Conservation (phyloP, 2,113 vertebrate species). For the Amia ocellicauda region DNA sequence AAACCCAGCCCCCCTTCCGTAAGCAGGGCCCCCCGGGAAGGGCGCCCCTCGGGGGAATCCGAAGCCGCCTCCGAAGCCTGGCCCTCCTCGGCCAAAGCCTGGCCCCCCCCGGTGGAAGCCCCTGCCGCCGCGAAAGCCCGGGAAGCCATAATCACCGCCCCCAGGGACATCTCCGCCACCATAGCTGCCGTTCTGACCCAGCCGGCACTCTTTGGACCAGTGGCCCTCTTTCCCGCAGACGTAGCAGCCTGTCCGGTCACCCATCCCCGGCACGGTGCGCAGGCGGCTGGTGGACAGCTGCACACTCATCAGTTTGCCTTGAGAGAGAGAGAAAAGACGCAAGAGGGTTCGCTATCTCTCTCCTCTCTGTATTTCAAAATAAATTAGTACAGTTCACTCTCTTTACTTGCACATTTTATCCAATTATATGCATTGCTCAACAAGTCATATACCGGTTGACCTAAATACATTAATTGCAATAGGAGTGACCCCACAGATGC, state of each 20-base stretch:
- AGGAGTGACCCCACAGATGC: too few species aligned
- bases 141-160: neutral
- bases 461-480: too few species aligned
- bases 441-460: too few species aligned
- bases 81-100: neutral
- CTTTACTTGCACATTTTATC: too few species aligned
- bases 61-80: neutral
- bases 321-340: conserved; percentile 50
- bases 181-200: conserved; percentile 74
- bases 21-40: too few species aligned
- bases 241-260: conserved; percentile 75
- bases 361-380: too few species aligned
- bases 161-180: conserved; percentile 64
- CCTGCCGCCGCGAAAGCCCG: neutral
- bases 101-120: neutral
- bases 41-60: too few species aligned
- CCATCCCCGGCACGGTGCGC: conserved; percentile 73
- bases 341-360: too few species aligned
- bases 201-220: conserved; percentile 77
- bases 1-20: too few species aligned
- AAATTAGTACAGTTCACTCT: too few species aligned
- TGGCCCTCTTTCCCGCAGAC: conserved; percentile 77
- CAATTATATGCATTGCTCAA: too few species aligned
- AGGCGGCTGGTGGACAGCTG: conserved; percentile 75
- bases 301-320: conserved; percentile 77